Base-by-base conservation (phyloP, 2,888 invertebrate species). In the Drosophila koepferae region DNA sequence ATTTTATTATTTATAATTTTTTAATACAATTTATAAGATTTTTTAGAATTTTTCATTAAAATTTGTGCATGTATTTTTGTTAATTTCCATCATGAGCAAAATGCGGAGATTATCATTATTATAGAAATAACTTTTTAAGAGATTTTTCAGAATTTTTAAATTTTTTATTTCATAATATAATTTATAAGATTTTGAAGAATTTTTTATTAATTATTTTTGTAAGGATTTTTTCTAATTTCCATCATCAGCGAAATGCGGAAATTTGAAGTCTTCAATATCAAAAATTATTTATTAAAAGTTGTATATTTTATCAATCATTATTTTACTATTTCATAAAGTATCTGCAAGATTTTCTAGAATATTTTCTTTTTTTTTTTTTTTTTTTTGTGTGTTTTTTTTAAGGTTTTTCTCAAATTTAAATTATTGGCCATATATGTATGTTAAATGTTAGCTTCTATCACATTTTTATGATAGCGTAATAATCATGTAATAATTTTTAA, bases 381-480 rank as follows among this genome's bases (percentile, higher is more conserved):
- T n/a, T n/a, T n/a, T n/a, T n/a, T n/a, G n/a, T n/a, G n/a, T 7
- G 16, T 40, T 7, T 16, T 40, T 2, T n/a, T 7, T 7, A 2
- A n/a, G 2, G 2, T 7, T 8, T 16, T 40, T 43, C 28, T 28
- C 28, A 6, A 28, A 28, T 28, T 28, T 28, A 5, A 6, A 28
- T 28, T 3, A 40, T 40, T n/a, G 12, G 10, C 12, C 1, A 12
- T 12, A 20, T 28, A 3, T n/a, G 16, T 28, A 3, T n/a, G 16
- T 1, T 49, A 5, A 20, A 4, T 41, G 51, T 18, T 31, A 41
- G 31, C 31, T 41, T 1, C 12, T 48, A 49, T 53, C 59, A 36
- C 20, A 16, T 46, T 46, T 23, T 51, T 10, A 34, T 51, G 59
- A 74, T 46, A 51, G 44, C 36, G 18, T 46, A 10, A 31, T 46